Conservation (phyloP, 2,797 vertebrate genomes). For the Aphelocoma californica region DNA sequence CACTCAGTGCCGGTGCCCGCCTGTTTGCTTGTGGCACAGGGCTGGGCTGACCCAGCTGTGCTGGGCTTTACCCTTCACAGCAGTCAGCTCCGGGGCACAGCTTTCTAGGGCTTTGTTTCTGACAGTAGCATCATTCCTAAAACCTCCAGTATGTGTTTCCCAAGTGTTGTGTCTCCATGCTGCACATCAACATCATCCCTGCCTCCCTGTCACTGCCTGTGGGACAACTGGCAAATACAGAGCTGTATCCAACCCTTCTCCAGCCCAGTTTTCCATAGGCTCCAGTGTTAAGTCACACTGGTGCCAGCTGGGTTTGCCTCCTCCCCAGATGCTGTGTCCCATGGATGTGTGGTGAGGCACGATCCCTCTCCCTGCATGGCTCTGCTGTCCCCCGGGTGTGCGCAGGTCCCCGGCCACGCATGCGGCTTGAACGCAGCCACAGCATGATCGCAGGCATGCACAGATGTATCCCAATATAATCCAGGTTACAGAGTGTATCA, state of each 20-base stretch:
- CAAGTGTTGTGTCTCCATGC: background rate
- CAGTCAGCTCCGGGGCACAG: background rate
- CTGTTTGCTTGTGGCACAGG: background rate
- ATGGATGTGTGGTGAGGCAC: background rate
- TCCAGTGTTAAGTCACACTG: accelerated
- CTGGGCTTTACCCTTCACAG: background rate
- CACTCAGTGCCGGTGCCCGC: background rate
- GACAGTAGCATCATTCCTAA: background rate
- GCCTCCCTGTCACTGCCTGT: background rate
- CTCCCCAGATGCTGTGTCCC: accelerated
- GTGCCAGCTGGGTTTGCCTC: background rate
- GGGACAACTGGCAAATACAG: background rate
- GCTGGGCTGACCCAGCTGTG: background rate
- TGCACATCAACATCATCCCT: background rate
- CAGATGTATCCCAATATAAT: accelerated
- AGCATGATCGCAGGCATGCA: background rate
- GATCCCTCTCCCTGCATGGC: background rate
- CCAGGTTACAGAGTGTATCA: accelerated
- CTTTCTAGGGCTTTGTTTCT: background rate
- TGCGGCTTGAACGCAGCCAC: background rate
- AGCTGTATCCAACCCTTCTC: accelerated
- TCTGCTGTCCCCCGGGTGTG: background rate
- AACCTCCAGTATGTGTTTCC: background rate
- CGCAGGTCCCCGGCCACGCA: background rate
- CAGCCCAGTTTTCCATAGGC: accelerated